Evolutionary conservation across 2,113 vertebrate genomes (phyloP).

Genomic region (Rhadina sibilatrix): DNA sequence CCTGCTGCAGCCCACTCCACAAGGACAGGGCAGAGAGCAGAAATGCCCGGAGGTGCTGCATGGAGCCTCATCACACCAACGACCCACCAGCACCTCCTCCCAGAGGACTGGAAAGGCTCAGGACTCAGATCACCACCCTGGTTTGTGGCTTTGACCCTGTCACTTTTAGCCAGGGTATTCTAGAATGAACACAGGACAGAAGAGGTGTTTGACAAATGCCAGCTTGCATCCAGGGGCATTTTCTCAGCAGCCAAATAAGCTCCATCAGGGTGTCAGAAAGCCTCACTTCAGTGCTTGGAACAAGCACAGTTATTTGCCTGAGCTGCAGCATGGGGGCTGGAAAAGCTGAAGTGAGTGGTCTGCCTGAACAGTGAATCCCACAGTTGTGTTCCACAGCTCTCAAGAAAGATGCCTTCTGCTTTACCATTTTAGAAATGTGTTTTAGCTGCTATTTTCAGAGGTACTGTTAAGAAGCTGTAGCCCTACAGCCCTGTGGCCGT

Average conservation of each 20-base stretch:
- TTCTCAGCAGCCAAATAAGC: background rate
- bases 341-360: background rate
- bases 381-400: conserved; percentile 10
- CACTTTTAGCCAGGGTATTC: background rate
- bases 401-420: conserved; percentile 41
- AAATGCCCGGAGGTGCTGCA: rapidly evolving
- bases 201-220: background rate
- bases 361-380: conserved; percentile 14
- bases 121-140: background rate
- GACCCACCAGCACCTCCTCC: background rate
- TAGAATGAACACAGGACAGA: background rate
- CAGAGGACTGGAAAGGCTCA: background rate
- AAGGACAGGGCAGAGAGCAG: background rate
- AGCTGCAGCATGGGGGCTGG: conserved; percentile 22
- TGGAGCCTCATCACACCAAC: background rate
- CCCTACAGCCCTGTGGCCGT: background rate
- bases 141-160: background rate
- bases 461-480: background rate
- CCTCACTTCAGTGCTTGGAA: background rate
- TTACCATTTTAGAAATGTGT: conserved; percentile 16
- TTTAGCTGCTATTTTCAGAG: conserved; percentile 47
- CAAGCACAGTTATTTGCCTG: background rate
- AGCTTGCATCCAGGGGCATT: background rate
- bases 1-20: background rate
- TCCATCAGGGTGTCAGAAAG: background rate